phyloP scores from a whole-genome alignment of 2,113 vertebrate species.

The Dasyornis broadbenti region DNA sequence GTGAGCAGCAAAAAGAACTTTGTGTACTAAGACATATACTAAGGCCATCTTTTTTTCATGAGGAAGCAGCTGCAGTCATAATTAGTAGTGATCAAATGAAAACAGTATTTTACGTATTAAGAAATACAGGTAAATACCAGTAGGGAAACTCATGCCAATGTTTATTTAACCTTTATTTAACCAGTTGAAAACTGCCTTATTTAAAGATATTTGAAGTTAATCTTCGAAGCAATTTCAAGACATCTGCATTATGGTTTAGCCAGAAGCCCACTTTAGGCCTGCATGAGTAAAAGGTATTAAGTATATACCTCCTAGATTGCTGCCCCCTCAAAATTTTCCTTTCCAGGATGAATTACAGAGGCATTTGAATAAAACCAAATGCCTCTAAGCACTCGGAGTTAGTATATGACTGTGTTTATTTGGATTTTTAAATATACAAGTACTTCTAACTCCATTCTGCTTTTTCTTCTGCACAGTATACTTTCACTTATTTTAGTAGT shows the following conservation, averaged over 20 bases:
- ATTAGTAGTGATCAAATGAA: background rate
- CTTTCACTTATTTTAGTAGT: background rate
- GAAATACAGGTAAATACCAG: background rate
- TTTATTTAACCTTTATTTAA: background rate
- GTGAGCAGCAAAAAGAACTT: background rate
- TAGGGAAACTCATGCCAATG: background rate
- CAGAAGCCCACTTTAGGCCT: background rate
- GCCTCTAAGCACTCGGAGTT: background rate
- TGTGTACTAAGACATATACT: background rate
- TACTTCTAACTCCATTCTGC: background rate
- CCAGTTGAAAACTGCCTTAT: background rate
- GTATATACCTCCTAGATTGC: background rate
- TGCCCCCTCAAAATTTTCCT: background rate
- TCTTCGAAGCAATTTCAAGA: background rate
- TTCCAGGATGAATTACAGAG: background rate
- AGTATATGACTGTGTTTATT: fast-evolving
- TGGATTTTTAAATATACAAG: background rate
- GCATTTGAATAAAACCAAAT: background rate
- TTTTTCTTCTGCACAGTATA: background rate
- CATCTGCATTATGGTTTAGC: background rate
- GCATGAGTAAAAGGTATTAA: background rate
- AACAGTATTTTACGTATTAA: background rate
- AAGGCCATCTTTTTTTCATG: background rate
- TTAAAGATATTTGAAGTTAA: background rate
- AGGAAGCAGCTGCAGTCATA: background rate